A percentile compares a stretch with the other conserved stretches of the same genome.
phyloP scores from a whole-genome alignment of 2,113 vertebrate genomes.

The Ovibos moschatus region DNA sequence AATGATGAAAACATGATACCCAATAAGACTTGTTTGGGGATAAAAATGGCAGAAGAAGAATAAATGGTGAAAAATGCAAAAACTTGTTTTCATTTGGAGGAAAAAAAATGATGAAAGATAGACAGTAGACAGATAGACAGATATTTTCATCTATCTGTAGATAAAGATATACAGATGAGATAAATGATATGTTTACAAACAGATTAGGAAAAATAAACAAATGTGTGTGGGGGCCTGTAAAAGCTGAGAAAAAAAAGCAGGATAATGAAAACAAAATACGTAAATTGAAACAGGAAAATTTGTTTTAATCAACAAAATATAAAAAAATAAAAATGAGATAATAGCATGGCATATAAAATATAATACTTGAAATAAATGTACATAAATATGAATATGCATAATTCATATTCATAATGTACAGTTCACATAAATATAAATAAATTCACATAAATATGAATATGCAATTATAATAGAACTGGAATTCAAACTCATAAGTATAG shows the following conservation, averaged over 20 bases:
- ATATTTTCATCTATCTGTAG: not conserved
- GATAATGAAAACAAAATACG: not conserved
- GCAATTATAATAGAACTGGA: not conserved
- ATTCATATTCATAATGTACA: not conserved
- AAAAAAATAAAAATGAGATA: not conserved
- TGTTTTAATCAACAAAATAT: not conserved
- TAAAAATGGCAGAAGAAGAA: not conserved
- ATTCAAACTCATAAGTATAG: not conserved
- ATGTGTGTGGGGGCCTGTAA: not conserved
- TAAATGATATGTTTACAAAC: not conserved
- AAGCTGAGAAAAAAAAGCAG: not conserved
- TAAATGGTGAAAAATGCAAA: not conserved
- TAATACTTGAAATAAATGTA: not conserved
- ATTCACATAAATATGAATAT: not conserved
- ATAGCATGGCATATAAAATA: not conserved
- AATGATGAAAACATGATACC: not conserved
- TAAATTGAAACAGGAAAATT: not conserved
- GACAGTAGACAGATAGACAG: not conserved
- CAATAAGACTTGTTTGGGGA: not conserved
- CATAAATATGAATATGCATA: not conserved
- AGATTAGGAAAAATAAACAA: not conserved
- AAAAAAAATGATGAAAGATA: not conserved
- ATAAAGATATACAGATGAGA: not conserved
- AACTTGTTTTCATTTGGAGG: not conserved
- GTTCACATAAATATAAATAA: not conserved